Percentiles rank a stretch among this genome's conserved stretches.
Evolutionary conservation across 2,888 invertebrate genomes (phyloP).

Genomic region (Tetranychus truncatus): DNA sequence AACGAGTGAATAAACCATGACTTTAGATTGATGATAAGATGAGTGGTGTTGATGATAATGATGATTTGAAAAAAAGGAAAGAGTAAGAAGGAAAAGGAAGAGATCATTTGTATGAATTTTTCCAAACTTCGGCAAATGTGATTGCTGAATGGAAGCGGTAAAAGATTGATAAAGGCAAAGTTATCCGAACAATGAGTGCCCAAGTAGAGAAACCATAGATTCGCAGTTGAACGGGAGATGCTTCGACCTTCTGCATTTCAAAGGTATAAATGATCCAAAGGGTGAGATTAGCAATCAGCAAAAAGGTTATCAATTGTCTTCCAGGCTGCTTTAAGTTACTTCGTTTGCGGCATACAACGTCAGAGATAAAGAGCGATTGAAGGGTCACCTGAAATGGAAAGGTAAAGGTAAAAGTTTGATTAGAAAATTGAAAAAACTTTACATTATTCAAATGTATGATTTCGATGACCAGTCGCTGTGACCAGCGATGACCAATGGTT

Average conservation of each 20-base stretch:
- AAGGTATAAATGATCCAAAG: constrained; percentile 93
- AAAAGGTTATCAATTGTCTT: constrained; percentile 80
- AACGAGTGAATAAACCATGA: too few relatives aligned
- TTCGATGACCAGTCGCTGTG: too few relatives aligned
- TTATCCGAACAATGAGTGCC: constrained; percentile 78
- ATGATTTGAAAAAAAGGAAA: neutral
- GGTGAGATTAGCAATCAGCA: constrained; percentile 82
- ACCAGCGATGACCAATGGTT: too few relatives aligned
- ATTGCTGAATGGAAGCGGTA: constrained; percentile 88
- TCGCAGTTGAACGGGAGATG: constrained; percentile 60
- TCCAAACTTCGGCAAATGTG: constrained; percentile 86
- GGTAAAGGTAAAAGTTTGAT: neutral
- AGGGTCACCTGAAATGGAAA: constrained; percentile 50
- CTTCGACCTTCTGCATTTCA: constrained; percentile 77
- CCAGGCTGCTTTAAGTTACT: constrained; percentile 74
- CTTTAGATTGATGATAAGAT: too few relatives aligned
- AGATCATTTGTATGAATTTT: constrained; percentile 41
- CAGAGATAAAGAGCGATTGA: constrained; percentile 77
- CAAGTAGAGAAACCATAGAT: constrained; percentile 83
- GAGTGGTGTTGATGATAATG: too few relatives aligned
- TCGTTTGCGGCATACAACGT: constrained; percentile 55
- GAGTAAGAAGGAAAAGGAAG: neutral
- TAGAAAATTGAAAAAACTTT: neutral
- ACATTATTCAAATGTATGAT: too few relatives aligned
- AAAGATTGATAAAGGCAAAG: constrained; percentile 83